phyloP scores from a whole-genome alignment of 1,140 invertebrate species.

The Medauroidea extradentata region DNA sequence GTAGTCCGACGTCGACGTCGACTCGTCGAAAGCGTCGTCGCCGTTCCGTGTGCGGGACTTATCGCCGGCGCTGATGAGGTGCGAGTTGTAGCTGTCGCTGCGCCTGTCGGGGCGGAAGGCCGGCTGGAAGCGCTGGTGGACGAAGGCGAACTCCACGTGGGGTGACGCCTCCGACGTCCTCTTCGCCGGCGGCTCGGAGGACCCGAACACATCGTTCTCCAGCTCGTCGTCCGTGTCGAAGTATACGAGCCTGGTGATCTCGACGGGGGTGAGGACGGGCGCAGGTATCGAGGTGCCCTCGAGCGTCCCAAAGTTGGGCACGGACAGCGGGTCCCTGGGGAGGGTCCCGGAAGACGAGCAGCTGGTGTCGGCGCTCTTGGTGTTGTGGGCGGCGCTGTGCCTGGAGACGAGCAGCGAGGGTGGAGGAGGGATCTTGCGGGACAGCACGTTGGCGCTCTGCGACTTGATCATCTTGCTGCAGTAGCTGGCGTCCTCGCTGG shows the following conservation, averaged over 20 bases:
- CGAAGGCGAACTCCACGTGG: constrained; percentile 20
- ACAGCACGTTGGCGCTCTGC: constrained; percentile 55
- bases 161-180: too few species aligned
- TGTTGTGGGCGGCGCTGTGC: constrained; percentile 71
- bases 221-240: constrained; percentile 65
- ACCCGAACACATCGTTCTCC: constrained; percentile 39
- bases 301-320: constrained; percentile 62
- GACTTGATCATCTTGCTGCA: constrained; percentile 59
- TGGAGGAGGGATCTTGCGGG: constrained; percentile 28
- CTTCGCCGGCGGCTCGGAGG: constrained; percentile 15
- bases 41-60: constrained; percentile 42
- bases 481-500: constrained; percentile 27
- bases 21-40: constrained; percentile 60
- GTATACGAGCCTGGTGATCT: constrained; percentile 64
- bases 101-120: constrained; percentile 19
- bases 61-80: constrained; percentile 55
- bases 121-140: constrained; percentile 34
- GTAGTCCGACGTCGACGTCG: constrained; percentile 67
- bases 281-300: constrained; percentile 14
- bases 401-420: constrained; percentile 49
- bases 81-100: constrained; percentile 56
- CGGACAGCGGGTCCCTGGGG: constrained; percentile 63
- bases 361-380: constrained; percentile 62
- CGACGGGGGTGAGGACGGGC: constrained; percentile 56
- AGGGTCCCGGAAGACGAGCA: constrained; percentile 12